These are phyloP conservation scores for Catharus fuscescens DNA, from an alignment of 2,113 vertebrate genomes.

Conservation along the genomic window DNA sequence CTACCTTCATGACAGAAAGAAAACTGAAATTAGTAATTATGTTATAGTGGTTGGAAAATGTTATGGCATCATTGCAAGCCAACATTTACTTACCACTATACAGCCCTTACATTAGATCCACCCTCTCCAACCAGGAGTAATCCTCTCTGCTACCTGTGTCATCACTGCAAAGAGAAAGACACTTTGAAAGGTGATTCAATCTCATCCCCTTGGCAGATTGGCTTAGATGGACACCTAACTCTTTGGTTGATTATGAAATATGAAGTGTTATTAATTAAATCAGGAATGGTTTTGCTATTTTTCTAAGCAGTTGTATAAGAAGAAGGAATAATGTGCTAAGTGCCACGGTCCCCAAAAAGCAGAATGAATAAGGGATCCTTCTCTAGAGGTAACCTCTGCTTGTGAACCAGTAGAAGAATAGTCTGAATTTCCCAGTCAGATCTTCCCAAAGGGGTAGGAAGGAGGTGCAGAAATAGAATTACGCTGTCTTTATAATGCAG, in stretches of 20 bases:
- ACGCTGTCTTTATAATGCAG: neutral
- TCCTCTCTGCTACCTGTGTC: neutral
- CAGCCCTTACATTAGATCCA: fast-evolving
- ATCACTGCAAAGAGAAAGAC: neutral
- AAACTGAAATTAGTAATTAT: neutral
- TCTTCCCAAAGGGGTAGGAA: neutral
- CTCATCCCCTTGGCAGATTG: neutral
- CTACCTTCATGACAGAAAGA: neutral
- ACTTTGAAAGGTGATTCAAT: neutral
- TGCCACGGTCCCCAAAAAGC: neutral
- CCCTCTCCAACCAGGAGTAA: neutral
- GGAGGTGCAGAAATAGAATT: neutral
- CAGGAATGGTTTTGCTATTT: neutral
- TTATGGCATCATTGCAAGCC: neutral
- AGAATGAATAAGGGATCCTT: neutral
- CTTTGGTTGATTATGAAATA: neutral
- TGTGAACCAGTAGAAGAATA: neutral
- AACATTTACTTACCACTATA: neutral
- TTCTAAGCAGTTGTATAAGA: neutral
- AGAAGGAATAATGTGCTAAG: neutral
- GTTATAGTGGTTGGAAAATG: neutral
- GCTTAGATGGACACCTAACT: neutral
- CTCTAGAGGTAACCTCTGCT: neutral
- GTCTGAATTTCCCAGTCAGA: neutral
- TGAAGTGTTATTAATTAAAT: neutral